Base-by-base conservation (phyloP, 2,888 invertebrate species). In the Drosophila putrida region DNA sequence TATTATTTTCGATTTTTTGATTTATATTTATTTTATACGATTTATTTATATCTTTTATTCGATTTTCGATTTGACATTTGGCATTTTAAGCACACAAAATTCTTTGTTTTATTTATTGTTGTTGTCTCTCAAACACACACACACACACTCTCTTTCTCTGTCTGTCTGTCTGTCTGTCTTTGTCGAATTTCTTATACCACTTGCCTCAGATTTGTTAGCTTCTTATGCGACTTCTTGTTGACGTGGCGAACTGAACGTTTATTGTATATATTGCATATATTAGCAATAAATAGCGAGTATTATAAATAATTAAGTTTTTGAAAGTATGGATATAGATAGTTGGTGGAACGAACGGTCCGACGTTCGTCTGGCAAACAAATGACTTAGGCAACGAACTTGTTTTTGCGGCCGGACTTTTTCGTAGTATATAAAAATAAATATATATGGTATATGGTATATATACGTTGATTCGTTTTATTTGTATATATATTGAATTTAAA, bases 311-410 rank as follows among this genome's bases (percentile, higher is more conserved):
- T 63, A 63, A 54, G 57, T 66, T 65, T 68, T 69, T 61, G 57
- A 78, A 73, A 71, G 79, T 75, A 39, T 75, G 76, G 77, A 76
- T 74, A 54, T 74, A 62, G 76, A 71, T 75, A 64, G 78, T 73
- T 78, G 57, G 46, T 62, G 50, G 60, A 36, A 28, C 35, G 61
- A 46, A 35, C 51, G 38, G 28, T 36, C 28, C 15, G 65, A 49
- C 51, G 49, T 51, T 47, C 31, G 55, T 49, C 64, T 49, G 78
- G 58, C 75, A 82, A 82, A 82, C 82, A 79, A 82, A 82, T 82
- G 79, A 87, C 82, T 82, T 87, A 80, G 83, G 78, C 80, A 80
- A 85, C 88, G 80, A 86, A 86, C 84, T 86, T 71, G 88, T 74
- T 85, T 77, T 75, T 57, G 54, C 65, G 58, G 51, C 68, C 53